These are phyloP conservation scores for Lutraria rhynchaena DNA, from an alignment of 1,140 invertebrate genomes.

Conservation along the genomic window DNA sequence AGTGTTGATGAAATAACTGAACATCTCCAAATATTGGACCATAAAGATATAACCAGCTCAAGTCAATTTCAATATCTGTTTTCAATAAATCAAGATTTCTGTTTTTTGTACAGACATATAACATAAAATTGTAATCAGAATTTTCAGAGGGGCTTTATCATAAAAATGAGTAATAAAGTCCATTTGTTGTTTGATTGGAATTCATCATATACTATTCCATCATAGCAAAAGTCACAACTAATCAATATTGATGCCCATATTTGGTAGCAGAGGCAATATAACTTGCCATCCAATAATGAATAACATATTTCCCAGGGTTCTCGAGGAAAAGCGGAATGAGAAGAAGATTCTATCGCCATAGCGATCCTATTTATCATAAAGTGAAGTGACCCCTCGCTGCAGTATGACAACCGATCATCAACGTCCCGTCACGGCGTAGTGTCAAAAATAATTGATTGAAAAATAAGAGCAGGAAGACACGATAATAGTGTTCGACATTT, in stretches of 20 bases:
- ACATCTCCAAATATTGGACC: no score
- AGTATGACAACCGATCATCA: no score
- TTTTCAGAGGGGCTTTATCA: not conserved
- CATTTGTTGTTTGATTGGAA: constrained; percentile 17
- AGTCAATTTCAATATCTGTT: constrained; percentile 24
- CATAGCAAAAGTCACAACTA: not conserved
- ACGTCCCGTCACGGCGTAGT: no score
- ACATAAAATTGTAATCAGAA: constrained; percentile 46
- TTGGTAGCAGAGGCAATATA: not conserved
- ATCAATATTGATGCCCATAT: constrained; percentile 42
- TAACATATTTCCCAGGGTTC: constrained; percentile 24
- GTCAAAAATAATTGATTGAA: no score
- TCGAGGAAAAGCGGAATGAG: not conserved
- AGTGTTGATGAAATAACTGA: no score
- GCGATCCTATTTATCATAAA: no score
- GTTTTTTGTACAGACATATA: constrained; percentile 19
- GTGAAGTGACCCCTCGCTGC: no score
- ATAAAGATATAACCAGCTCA: not conserved
- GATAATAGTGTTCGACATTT: no score
- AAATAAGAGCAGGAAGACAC: no score
- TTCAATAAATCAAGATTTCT: constrained; percentile 25
- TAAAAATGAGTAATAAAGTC: not conserved
- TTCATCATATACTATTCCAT: not conserved
- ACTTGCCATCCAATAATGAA: constrained; percentile 34
- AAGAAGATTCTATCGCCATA: no score